Evolutionary conservation across 2,888 invertebrate genomes (phyloP), one percentile per base, ranked within the genome.

Genomic region (Cheilosia pagana): DNA sequence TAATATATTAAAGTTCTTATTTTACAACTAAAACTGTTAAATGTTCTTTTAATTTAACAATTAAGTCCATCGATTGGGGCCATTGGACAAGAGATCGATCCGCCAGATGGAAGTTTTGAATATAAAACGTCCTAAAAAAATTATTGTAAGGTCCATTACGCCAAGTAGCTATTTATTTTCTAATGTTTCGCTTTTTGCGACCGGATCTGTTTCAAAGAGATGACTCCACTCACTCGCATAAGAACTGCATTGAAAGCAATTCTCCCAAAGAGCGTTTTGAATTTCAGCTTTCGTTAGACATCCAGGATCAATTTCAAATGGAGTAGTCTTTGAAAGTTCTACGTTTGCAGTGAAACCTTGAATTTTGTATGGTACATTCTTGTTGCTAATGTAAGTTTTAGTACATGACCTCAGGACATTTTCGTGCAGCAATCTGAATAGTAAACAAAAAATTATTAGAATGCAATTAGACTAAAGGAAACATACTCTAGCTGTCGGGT

Each of bases 171-270:
- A 28, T 28, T 28, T 28, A 28, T 8, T 28, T 28, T 28, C 28
- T 28, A 28, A 8, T 39, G 3, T n/a, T 43, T 2, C 1, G 8
- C 7, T 3, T n/a, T 43, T 2, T 3, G 8, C 7, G 23, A 28
- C 25, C 5, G 57, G 3, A 21, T 39, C 41, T 19, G 3, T 4
- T n/a, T 23, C 19, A 62, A 85, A 85, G 0, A 81, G 21, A 12
- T 62, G 12, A 3, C 43, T 59, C 85, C 85, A 85, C 10, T 85
- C 65, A 5, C 57, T 62, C 1, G 16, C 25, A 50, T 71, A 75
- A 0, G 28, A 16, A 45, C 71, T 81, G 45, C 53, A 35, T 8
- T n/a, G 21, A 8, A 21, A 35, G 39, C 65, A 43, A 28, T 60
- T 71, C 6, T 71, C 75, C 85, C 85, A 85, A 2, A 85, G 23